phyloP scores from a whole-genome alignment of 2,888 invertebrate genomes.

The Seira ritae region DNA sequence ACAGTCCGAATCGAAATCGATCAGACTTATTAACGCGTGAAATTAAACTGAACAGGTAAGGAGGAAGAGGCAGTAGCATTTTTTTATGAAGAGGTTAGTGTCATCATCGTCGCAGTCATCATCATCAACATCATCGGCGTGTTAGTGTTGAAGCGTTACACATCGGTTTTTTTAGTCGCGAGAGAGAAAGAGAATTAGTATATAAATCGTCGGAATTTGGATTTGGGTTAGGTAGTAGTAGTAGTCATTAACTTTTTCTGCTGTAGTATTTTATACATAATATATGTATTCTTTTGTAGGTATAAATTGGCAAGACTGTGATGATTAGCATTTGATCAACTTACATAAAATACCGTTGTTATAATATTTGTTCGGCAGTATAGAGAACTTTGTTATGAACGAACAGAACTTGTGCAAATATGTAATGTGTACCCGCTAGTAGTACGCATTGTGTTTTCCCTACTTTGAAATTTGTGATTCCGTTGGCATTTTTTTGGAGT shows the following conservation, averaged over 20 bases:
- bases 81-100: constrained; percentile 13
- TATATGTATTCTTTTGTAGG: background rate
- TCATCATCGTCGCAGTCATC: background rate
- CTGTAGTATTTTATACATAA: background rate
- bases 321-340: constrained; percentile 2
- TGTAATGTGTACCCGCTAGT: no score
- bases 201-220: background rate
- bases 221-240: background rate
- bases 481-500: constrained; percentile 7
- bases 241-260: background rate
- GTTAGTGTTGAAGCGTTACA: constrained; percentile 15
- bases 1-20: background rate
- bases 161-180: background rate
- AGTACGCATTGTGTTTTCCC: background rate
- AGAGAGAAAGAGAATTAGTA: background rate
- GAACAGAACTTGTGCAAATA: background rate
- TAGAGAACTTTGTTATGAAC: constrained; percentile 4
- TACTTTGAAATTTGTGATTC: background rate
- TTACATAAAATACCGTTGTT: constrained; percentile 7
- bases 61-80: constrained; percentile 17
- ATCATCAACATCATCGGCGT: constrained; percentile 3
- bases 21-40: constrained; percentile 5
- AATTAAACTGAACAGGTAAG: background rate
- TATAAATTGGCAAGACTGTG: constrained; percentile 17
- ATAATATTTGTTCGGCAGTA: background rate